Percentiles rank a stretch among this genome's conserved stretches.
phyloP scores from a whole-genome alignment of 2,888 invertebrate species.

The Acrobasis repandana region DNA sequence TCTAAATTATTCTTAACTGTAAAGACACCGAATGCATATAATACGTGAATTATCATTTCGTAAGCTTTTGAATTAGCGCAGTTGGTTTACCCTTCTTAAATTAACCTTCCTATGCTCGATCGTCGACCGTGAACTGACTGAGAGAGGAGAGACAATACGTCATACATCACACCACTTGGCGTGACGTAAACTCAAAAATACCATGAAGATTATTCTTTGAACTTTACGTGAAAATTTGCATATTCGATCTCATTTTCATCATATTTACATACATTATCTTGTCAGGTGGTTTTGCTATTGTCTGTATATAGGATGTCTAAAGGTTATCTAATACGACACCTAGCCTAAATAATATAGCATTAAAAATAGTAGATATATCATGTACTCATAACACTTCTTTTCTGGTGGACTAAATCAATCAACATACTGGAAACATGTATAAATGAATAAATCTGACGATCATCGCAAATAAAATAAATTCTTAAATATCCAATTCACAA shows the following conservation, averaged over 20 bases:
- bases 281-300: not conserved
- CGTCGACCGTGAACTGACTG: slow-evolving; percentile 42
- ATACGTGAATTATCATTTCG: no score
- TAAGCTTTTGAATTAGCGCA: not conserved
- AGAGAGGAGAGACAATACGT: slow-evolving; percentile 32
- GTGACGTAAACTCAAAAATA: slow-evolving; percentile 24
- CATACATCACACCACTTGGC: slow-evolving; percentile 34
- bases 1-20: not conserved
- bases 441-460: no score
- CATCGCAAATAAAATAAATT: no score
- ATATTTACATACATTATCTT: not conserved
- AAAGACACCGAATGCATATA: not conserved
- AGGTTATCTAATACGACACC: not conserved
- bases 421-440: no score
- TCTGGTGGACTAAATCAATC: no score
- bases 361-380: no score
- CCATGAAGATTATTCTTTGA: slow-evolving; percentile 12
- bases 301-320: not conserved
- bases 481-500: no score
- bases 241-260: not conserved
- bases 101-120: slow-evolving; percentile 24
- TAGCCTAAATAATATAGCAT: no score
- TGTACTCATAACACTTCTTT: no score
- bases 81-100: not conserved
- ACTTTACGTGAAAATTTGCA: not conserved